Base-by-base conservation (phyloP, 2,888 invertebrate species). In the Trissoscelio sp. region DNA sequence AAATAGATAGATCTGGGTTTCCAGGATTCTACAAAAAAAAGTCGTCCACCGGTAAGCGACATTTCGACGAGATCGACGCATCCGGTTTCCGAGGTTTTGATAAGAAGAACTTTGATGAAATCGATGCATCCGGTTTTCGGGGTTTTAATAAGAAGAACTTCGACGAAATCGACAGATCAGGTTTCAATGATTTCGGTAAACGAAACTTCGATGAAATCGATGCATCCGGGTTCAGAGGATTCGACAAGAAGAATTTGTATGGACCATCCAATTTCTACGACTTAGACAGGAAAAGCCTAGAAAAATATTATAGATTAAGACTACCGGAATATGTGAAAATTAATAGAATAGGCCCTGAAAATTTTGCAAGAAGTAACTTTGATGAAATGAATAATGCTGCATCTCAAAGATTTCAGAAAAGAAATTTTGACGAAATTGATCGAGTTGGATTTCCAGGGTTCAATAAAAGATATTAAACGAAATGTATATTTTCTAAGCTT, bases 341-440 rank as follows among this genome's bases (percentile, higher is more conserved):
- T 3, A 39, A 12, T 5, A 18, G 28, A 58, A 16, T 51, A 0
- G 31, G 44, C n/a, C 28, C 66, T 9, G 14, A 11, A 9, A 37
- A 48, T 34, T 70, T 39, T 5, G 9, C 31, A 5, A 92, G 92
- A 88, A 93, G 93, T 85, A 94, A 94, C 90, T 94, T 94, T 86
- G 94, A 94, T 86, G 94, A 94, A 88, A 94, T 94, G 87, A 94
- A 94, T 89, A 92, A 93, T 12, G 92, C 93, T 2, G 93, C 94
- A 7, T 94, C 94, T 91, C 93, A 93, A 87, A 93, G 92, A 82
- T 92, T 93, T 89, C 42, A 69, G 46, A 83, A 83, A 16, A 58
- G 12, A 3, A 93, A 93, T 90, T 92, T 92, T 57, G 92, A 92
- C 84, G 92, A 92, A 81, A 92, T 92, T 69, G 92, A 93, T 83